Conservation (phyloP, 2,888 invertebrate genomes). For the Diplazon laetatorius region DNA sequence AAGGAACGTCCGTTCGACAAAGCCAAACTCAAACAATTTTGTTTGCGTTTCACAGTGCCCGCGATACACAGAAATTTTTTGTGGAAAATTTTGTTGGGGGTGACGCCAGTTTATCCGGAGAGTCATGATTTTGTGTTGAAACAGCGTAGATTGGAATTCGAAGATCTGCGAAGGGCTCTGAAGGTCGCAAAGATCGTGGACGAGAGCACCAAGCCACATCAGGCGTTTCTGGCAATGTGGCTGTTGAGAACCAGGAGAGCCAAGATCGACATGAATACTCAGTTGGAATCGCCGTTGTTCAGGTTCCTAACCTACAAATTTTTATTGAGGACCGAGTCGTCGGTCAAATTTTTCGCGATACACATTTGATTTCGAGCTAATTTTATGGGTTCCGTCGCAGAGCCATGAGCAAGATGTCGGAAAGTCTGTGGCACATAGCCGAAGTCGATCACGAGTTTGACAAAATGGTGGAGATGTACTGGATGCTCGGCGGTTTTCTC, state of each 20-base stretch:
- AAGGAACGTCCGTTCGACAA: slow-evolving; percentile 93
- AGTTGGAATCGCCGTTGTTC: slow-evolving; percentile 77
- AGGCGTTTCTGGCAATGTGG: slow-evolving; percentile 92
- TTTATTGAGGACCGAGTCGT: too few relatives aligned
- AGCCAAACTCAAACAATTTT: slow-evolving; percentile 92
- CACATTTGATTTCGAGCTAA: slow-evolving; percentile 38
- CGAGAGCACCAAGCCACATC: slow-evolving; percentile 86
- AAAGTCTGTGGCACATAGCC: slow-evolving; percentile 88
- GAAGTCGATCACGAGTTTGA: slow-evolving; percentile 84
- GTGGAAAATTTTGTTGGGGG: slow-evolving; percentile 93
- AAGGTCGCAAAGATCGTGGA: slow-evolving; percentile 87
- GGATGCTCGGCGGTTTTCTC: slow-evolving; percentile 91
- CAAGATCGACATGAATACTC: slow-evolving; percentile 80
- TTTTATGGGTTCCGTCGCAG: slow-evolving; percentile 70
- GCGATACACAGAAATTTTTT: slow-evolving; percentile 90
- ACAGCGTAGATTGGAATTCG: slow-evolving; percentile 90
- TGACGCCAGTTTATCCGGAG: slow-evolving; percentile 90
- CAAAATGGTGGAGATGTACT: slow-evolving; percentile 88
- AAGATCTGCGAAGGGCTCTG: slow-evolving; percentile 89
- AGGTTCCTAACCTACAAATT: slow-evolving; percentile 68
- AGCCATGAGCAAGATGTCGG: slow-evolving; percentile 83
- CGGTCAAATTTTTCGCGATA: slow-evolving; percentile 10
- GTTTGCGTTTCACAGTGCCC: slow-evolving; percentile 92
- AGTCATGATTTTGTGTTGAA: slow-evolving; percentile 90
- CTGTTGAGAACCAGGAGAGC: slow-evolving; percentile 89